These are phyloP conservation scores for Melanostoma mellinum DNA, from an alignment of 2,888 invertebrate species.

Conservation along the genomic window DNA sequence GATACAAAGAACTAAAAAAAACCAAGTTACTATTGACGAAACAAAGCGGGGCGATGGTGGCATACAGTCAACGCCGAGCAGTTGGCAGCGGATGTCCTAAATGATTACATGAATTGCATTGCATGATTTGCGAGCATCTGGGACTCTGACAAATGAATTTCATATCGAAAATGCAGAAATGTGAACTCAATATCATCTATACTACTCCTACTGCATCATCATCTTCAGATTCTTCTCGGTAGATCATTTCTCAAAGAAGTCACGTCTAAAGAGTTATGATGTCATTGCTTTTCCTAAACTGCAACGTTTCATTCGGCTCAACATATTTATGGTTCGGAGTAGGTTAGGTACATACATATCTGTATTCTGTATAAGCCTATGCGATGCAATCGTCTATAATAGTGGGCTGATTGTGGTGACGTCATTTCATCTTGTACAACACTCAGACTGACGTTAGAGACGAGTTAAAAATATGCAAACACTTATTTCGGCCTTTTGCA, in stretches of 20 bases:
- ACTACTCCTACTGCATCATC: constrained; percentile 19
- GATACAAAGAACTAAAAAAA: constrained; percentile 20
- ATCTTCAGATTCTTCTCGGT: constrained; percentile 17
- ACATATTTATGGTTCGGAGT: not conserved
- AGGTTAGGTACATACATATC: not conserved
- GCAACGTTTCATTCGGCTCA: constrained; percentile 25
- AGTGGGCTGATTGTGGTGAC: constrained; percentile 47
- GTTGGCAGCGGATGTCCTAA: constrained; percentile 16
- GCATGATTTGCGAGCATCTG: constrained; percentile 14
- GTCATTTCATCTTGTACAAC: constrained; percentile 36
- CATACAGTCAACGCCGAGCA: not conserved
- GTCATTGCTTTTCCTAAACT: constrained; percentile 47
- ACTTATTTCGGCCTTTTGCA: constrained; percentile 37
- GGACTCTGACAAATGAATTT: constrained; percentile 19
- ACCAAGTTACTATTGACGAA: constrained; percentile 20
- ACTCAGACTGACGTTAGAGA: constrained; percentile 39
- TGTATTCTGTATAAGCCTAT: not conserved
- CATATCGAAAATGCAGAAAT: constrained; percentile 23
- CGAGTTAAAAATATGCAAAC: constrained; percentile 49
- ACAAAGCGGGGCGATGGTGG: not conserved
- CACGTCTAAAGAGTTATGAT: constrained; percentile 54
- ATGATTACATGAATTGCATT: constrained; percentile 25
- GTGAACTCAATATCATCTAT: not conserved
- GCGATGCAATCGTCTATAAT: not conserved
- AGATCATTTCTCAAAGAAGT: constrained; percentile 25